A percentile compares a stretch with the other conserved stretches of the same genome.
Conservation (phyloP, 2,888 invertebrate species). For the Lomographa bimaculata region DNA sequence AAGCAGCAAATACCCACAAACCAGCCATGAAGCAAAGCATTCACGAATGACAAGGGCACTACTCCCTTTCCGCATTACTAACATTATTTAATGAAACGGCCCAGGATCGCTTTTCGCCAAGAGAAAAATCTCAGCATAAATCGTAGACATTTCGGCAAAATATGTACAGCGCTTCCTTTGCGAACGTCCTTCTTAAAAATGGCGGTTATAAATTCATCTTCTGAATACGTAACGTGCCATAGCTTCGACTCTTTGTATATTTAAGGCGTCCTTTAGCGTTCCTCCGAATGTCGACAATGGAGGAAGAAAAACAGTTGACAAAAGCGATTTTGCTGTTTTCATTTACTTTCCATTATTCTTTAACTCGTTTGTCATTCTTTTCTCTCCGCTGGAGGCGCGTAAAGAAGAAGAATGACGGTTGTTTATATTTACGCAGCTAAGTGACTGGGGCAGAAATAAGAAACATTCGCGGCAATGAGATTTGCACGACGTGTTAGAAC, state of each 20-base stretch:
- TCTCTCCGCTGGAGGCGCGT: constrained; percentile 64
- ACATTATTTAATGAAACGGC: constrained; percentile 26
- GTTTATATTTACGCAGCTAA: constrained; percentile 74
- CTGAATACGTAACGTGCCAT: constrained; percentile 50
- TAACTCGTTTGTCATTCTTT: constrained; percentile 79
- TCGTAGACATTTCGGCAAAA: constrained; percentile 33
- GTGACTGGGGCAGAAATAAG: constrained; percentile 64
- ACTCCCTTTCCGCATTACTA: constrained; percentile 18
- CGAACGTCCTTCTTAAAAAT: constrained; percentile 37
- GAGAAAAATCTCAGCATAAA: constrained; percentile 33
- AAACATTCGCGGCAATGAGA: constrained; percentile 55
- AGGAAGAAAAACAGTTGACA: constrained; percentile 68
- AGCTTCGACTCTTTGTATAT: constrained; percentile 45
- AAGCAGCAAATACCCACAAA: constrained; percentile 3
- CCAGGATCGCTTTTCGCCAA: constrained; percentile 18
- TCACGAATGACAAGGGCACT: constrained; percentile 3
- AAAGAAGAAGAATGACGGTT: constrained; percentile 72
- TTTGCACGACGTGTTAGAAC: constrained; percentile 47
- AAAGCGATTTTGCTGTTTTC: constrained; percentile 78
- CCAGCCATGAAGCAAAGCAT: constrained; percentile 1
- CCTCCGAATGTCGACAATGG: constrained; percentile 56
- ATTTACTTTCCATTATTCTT: constrained; percentile 80
- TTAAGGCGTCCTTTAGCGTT: constrained; percentile 52
- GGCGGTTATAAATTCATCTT: constrained; percentile 43
- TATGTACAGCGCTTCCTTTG: constrained; percentile 33